These are phyloP conservation scores for Mylabris phalerata DNA, from an alignment of 1,140 invertebrate genomes.

Conservation along the genomic window DNA sequence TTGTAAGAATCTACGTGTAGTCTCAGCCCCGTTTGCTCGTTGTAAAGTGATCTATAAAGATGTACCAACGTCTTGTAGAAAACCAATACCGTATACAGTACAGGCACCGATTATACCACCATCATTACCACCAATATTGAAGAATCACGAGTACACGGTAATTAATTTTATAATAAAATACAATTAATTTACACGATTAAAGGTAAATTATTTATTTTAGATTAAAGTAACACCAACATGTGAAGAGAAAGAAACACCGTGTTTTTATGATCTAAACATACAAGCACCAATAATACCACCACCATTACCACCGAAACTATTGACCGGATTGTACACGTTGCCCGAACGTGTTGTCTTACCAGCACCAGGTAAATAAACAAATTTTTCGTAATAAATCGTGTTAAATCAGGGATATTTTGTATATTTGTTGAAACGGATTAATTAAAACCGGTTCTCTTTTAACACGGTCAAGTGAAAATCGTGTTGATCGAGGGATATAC, in stretches of 20 bases:
- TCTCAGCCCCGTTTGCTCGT: conserved; percentile 12
- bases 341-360: conserved; percentile 16
- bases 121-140: neutral
- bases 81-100: neutral
- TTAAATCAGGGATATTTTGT: too few relatives aligned
- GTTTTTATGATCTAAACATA: neutral
- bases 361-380: neutral
- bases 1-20: conserved; percentile 18
- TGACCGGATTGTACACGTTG: conserved; percentile 5
- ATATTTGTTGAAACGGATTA: too few relatives aligned
- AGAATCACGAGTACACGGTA: neutral
- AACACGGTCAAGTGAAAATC: too few relatives aligned
- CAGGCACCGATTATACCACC: neutral
- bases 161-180: neutral
- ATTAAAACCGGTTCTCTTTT: too few relatives aligned
- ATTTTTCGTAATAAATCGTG: too few relatives aligned
- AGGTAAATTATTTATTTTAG: neutral
- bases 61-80: neutral
- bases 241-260: neutral
- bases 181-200: neutral
- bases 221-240: neutral
- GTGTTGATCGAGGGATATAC: too few relatives aligned
- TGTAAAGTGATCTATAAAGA: conserved; percentile 13
- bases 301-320: neutral
- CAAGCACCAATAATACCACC: neutral